These are phyloP conservation scores for Calyptommatus sinebrachiatus DNA, from an alignment of 2,113 vertebrate species.

Conservation along the genomic window DNA sequence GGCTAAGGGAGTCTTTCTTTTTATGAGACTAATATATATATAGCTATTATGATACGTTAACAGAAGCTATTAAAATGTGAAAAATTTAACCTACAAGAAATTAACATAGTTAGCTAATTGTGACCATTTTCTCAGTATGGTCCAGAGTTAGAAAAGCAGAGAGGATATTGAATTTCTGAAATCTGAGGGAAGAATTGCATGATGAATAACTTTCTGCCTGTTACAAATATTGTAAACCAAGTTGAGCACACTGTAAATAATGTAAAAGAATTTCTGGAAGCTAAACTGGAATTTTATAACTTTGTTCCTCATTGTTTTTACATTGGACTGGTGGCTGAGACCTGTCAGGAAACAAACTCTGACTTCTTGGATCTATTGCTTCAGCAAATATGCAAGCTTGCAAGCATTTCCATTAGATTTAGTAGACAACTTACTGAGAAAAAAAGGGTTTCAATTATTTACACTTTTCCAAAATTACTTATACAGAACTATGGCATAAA, in stretches of 20 bases:
- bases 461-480: constrained; percentile 23
- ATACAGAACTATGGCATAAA: constrained; percentile 2
- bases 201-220: background rate
- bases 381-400: background rate
- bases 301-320: background rate
- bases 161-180: background rate
- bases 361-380: background rate
- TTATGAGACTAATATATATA: too few species aligned
- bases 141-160: background rate
- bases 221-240: background rate
- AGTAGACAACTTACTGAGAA: constrained; percentile 17
- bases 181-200: background rate
- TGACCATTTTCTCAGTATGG: background rate
- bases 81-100: background rate
- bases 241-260: background rate
- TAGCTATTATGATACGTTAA: too few species aligned
- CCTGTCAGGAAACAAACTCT: background rate
- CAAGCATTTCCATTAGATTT: constrained; percentile 17
- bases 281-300: background rate
- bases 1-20: background rate
- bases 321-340: background rate
- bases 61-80: too few species aligned
- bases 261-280: background rate
- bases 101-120: background rate
- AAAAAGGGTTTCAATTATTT: constrained; percentile 21